Base-by-base conservation (phyloP, 2,888 invertebrate genomes). In the Euplagia quadripunctaria region DNA sequence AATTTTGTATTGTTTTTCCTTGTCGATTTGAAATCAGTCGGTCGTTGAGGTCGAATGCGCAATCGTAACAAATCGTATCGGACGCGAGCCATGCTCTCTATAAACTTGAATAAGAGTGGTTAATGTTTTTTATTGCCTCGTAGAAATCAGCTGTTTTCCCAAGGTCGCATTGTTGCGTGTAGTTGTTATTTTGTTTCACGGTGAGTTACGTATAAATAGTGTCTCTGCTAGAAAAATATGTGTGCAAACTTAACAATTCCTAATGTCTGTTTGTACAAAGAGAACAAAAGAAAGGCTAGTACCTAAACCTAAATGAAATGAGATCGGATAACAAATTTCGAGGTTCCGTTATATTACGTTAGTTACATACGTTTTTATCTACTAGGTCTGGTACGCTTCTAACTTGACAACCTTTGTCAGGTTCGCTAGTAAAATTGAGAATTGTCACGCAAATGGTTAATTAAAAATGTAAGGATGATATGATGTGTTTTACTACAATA, bases 71-170 rank as follows among this genome's bases (percentile, higher is more conserved):
- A 88, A 88, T 86, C 72, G 85, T 75, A 81, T 79, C 81, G 78
- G 79, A 80, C 81, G 81, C 79, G 71, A 80, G 71, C 70, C 49
- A 71, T 78, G 75, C 78, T 77, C 80, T 82, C 75, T 79, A 82
- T 69, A 75, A 79, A 75, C 75, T 74, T 72, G 76, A 75, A 76
- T 79, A 80, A 79, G 75, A 78, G 75, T 78, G 75, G 82, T 71
- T 81, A 77, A 81, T 77, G 75, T 85, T 84, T 68, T 85, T 86
- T 86, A 85, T 81, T 76, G 78, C 82, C 75, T 78, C 82, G 83
- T 89, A 90, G 90, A 91, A 91, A 91, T 91, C 91, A 91, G 89
- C 90, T 90, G 91, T 86, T 86, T 75, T 67, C 12, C 6, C 72
- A 85, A 83, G 84, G 81, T 87, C 86, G 87, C 78, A 63, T 31